A percentile compares a stretch with the other conserved stretches of the same genome.
Evolutionary conservation across 1,140 invertebrate genomes (phyloP).

Genomic region (Drosophila paulistorum): DNA sequence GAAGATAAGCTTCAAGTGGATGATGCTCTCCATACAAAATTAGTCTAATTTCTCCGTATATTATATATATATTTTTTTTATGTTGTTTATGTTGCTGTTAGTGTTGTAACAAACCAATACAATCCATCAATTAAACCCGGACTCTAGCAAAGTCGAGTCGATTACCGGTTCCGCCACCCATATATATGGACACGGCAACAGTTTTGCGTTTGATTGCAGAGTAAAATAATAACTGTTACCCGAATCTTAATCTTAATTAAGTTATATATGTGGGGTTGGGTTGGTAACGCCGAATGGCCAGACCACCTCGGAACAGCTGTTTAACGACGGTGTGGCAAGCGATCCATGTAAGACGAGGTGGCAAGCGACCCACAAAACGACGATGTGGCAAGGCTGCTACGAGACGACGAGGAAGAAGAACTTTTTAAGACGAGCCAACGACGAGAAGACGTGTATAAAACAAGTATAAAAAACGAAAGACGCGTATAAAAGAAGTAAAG

Average conservation of each 20-base stretch:
- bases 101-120: conserved; percentile 52
- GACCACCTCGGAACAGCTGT: too few relatives aligned
- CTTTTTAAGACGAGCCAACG: too few relatives aligned
- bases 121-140: not conserved
- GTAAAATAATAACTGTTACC: conserved; percentile 51
- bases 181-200: conserved; percentile 45
- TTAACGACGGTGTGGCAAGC: too few relatives aligned
- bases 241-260: conserved; percentile 44
- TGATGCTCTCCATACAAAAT: conserved; percentile 59
- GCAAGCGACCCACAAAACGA: too few relatives aligned
- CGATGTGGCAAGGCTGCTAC: too few relatives aligned
- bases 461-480: too few relatives aligned
- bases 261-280: too few relatives aligned
- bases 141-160: not conserved
- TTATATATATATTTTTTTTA: conserved; percentile 49
- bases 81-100: conserved; percentile 77
- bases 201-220: conserved; percentile 60
- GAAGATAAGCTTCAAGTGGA: not conserved
- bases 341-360: too few relatives aligned
- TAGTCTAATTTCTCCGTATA: conserved; percentile 70
- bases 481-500: too few relatives aligned
- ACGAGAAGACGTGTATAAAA: too few relatives aligned
- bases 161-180: conserved; percentile 22
- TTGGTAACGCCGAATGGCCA: too few relatives aligned
- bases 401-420: too few relatives aligned